A percentile compares a stretch with the other conserved stretches of the same genome.
These are phyloP conservation scores for Helarctos malayanus DNA, from an alignment of 2,797 vertebrate species.

Conservation along the genomic window DNA sequence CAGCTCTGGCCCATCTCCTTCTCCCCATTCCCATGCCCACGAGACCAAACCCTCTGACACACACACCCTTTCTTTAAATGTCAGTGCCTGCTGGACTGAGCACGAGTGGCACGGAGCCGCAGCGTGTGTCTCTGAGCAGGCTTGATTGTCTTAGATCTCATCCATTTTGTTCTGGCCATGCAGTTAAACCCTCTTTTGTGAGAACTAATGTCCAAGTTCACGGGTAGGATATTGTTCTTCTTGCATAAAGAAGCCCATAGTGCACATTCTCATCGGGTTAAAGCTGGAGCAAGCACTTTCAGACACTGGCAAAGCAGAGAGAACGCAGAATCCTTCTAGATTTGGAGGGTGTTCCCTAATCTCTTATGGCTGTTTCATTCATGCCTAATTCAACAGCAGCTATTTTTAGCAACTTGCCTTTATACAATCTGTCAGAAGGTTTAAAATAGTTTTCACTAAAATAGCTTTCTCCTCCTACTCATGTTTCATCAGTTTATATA, in stretches of 20 bases:
- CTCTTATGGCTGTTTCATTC: background rate
- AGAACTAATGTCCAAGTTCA: constrained; percentile 13
- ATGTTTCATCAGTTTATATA: constrained; percentile 30
- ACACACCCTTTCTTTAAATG: background rate
- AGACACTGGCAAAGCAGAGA: background rate
- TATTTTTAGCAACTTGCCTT: constrained; percentile 51
- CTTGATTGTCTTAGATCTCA: background rate
- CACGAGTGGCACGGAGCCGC: background rate
- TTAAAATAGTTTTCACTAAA: constrained; percentile 58
- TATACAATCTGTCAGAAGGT: background rate
- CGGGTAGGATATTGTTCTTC: background rate
- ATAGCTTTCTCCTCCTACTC: constrained; percentile 51
- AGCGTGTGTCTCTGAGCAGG: background rate
- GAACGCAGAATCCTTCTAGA: background rate
- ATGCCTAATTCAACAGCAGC: constrained; percentile 1
- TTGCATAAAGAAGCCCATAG: background rate
- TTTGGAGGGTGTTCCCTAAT: background rate
- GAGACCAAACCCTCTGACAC: background rate
- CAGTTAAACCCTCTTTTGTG: background rate
- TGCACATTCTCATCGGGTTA: background rate
- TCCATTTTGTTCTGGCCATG: background rate
- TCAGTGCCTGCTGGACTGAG: background rate
- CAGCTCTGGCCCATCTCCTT: background rate
- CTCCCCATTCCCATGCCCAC: background rate
- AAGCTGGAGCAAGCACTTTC: background rate